A percentile compares a stretch with the other conserved stretches of the same genome.
Evolutionary conservation across 2,888 invertebrate species (phyloP).

Genomic region (Taenaris catops): DNA sequence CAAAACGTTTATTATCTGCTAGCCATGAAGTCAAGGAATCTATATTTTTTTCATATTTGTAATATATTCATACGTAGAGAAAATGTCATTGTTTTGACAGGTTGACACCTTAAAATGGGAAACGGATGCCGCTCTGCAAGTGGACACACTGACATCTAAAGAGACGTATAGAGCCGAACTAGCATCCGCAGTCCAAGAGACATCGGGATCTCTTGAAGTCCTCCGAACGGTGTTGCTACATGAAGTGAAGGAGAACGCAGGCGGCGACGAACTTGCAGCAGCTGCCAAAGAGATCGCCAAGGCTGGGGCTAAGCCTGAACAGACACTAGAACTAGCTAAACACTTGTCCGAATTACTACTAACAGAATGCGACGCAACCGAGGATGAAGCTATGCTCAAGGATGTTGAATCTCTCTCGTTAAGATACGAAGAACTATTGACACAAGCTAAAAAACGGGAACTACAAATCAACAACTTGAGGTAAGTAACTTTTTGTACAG

Average conservation of each 20-base stretch:
- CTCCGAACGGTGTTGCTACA: slow-evolving; percentile 78
- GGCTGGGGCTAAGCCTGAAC: slow-evolving; percentile 87
- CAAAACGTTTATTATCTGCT: too few species aligned
- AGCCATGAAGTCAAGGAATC: too few species aligned
- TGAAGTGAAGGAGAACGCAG: slow-evolving; percentile 66
- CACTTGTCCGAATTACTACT: slow-evolving; percentile 88
- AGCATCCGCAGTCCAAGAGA: slow-evolving; percentile 85
- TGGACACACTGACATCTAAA: slow-evolving; percentile 90
- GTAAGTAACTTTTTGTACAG: slow-evolving; percentile 62
- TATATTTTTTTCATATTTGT: too few species aligned
- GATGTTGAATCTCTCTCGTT: slow-evolving; percentile 83
- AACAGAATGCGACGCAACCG: slow-evolving; percentile 85
- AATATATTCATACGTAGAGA: too few species aligned
- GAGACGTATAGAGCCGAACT: slow-evolving; percentile 91
- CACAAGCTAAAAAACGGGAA: slow-evolving; percentile 86
- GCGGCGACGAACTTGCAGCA: slow-evolving; percentile 79
- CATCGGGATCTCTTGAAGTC: slow-evolving; percentile 82
- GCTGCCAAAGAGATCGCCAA: slow-evolving; percentile 87
- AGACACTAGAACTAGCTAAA: slow-evolving; percentile 88
- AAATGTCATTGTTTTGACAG: slow-evolving; percentile 44
- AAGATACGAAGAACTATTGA: slow-evolving; percentile 84
- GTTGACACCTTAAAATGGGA: slow-evolving; percentile 88
- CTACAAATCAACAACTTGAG: slow-evolving; percentile 88
- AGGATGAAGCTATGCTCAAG: slow-evolving; percentile 82
- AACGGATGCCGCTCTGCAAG: slow-evolving; percentile 89